These are phyloP conservation scores for Apamea monoglypha DNA, from an alignment of 2,888 invertebrate genomes.

Conservation along the genomic window DNA sequence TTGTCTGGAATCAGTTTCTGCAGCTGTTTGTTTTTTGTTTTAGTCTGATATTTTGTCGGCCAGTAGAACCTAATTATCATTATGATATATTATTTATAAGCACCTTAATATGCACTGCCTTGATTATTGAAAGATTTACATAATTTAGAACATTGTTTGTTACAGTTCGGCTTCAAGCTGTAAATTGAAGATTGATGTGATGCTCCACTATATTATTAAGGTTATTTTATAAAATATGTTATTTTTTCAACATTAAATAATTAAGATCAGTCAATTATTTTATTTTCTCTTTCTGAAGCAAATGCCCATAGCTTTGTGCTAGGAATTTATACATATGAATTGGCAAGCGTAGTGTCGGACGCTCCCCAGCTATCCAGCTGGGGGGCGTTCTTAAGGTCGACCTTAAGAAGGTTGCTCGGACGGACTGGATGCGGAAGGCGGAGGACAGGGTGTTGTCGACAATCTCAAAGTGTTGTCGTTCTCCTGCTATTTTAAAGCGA, in stretches of 20 bases:
- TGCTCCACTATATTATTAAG: slow-evolving; percentile 66
- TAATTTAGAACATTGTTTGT: slow-evolving; percentile 58
- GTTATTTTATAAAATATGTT: background rate
- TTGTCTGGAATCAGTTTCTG: background rate
- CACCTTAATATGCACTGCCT: background rate
- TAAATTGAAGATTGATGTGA: slow-evolving; percentile 63
- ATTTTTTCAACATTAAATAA: slow-evolving; percentile 27
- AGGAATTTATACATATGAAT: background rate
- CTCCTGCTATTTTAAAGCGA: slow-evolving; percentile 21
- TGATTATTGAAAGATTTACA: background rate
- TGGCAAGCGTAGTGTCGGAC: too few species aligned
- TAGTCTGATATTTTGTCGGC: background rate
- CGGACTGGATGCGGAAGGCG: too few species aligned
- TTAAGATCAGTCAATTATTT: slow-evolving; percentile 9
- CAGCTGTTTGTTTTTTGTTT: background rate
- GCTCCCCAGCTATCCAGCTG: too few species aligned
- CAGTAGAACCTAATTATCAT: background rate
- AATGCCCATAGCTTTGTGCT: background rate
- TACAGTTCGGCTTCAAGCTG: slow-evolving; percentile 83
- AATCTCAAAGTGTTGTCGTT: background rate
- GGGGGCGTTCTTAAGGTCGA: too few species aligned
- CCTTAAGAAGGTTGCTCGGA: too few species aligned
- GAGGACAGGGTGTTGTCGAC: too few species aligned
- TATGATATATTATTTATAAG: background rate
- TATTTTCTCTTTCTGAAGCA: background rate